Conservation (phyloP, 2,113 vertebrate species). For the Rhinoptilus africanus region DNA sequence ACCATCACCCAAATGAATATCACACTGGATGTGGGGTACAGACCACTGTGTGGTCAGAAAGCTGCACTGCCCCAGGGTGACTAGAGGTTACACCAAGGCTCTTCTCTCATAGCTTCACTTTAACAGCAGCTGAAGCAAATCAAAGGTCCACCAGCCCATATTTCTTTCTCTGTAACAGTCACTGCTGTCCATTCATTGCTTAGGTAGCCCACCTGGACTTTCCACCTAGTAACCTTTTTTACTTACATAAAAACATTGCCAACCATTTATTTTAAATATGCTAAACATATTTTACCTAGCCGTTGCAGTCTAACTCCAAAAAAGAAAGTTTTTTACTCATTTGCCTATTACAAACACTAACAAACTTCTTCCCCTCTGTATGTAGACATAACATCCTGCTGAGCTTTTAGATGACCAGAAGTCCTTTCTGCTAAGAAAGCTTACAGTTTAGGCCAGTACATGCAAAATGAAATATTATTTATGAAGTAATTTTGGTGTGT, state of each 20-base stretch:
- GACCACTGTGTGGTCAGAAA: background rate
- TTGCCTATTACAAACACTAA: background rate
- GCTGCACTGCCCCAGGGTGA: background rate
- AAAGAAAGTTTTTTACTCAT: background rate
- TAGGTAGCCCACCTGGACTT: background rate
- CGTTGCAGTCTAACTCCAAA: background rate
- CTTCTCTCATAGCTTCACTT: background rate
- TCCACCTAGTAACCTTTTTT: background rate
- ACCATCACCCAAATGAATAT: background rate
- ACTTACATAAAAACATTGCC: background rate
- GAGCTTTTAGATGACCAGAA: background rate
- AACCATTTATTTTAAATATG: background rate
- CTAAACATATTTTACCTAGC: background rate
- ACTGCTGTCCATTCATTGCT: background rate
- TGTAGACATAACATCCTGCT: background rate
- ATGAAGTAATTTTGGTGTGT: background rate
- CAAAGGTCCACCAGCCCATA: background rate
- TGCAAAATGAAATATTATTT: background rate
- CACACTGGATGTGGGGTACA: background rate
- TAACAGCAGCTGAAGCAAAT: background rate
- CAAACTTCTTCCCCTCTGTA: background rate
- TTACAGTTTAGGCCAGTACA: background rate
- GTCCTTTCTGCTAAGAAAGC: background rate
- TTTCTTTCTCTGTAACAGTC: background rate
- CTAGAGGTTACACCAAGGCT: background rate